Evolutionary conservation across 1,140 invertebrate genomes (phyloP).

Genomic region (Drosophila melanica): DNA sequence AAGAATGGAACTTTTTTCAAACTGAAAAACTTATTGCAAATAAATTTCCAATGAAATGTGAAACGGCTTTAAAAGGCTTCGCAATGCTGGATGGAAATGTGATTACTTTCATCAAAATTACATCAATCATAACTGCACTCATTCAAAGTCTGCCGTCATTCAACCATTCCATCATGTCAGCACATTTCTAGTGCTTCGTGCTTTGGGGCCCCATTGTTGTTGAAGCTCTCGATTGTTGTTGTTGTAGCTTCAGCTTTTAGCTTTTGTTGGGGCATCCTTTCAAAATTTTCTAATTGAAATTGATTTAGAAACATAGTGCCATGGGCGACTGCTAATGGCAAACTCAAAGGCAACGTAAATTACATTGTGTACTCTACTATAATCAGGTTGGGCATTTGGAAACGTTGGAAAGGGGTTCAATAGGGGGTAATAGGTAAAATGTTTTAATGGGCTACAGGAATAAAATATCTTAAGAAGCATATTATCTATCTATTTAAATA

Average conservation of each 20-base stretch:
- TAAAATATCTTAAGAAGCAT: no score
- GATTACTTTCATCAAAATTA: constrained; percentile 79
- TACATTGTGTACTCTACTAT: neutral
- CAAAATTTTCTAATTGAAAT: constrained; percentile 76
- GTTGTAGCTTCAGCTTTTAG: constrained; percentile 9
- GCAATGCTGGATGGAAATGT: constrained; percentile 52
- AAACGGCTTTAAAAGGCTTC: constrained; percentile 70
- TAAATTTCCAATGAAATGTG: constrained; percentile 73
- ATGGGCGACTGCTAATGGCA: constrained; percentile 20
- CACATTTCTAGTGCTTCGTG: constrained; percentile 69
- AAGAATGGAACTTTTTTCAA: constrained; percentile 63
- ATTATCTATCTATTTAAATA: no score
- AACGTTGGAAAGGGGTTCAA: no score
- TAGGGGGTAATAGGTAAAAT: no score
- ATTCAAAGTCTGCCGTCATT: constrained; percentile 53
- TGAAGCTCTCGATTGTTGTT: constrained; percentile 19
- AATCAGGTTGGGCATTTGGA: neutral
- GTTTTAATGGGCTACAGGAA: no score
- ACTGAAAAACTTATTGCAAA: constrained; percentile 47
- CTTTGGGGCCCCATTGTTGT: constrained; percentile 20
- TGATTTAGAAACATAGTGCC: constrained; percentile 51
- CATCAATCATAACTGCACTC: constrained; percentile 80
- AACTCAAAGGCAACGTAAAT: constrained; percentile 4
- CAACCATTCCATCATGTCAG: constrained; percentile 63
- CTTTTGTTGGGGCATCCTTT: constrained; percentile 60